Evolutionary conservation across 2,797 vertebrate species (phyloP), one percentile per base, ranked within the genome.

Genomic region (Diglossa cyanea): DNA sequence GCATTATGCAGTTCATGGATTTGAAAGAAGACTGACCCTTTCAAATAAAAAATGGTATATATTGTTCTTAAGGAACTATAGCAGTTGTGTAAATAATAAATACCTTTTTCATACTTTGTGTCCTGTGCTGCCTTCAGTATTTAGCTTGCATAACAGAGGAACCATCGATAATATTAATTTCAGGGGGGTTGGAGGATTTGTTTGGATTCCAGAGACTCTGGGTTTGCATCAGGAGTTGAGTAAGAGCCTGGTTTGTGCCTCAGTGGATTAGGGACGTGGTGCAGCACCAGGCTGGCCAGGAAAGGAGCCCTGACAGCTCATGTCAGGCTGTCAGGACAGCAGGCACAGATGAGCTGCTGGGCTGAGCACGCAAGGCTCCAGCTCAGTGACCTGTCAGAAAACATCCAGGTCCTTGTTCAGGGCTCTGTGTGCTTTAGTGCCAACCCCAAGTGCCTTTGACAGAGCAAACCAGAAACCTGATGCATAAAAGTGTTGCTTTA

Each of bases 21-120:
- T 97, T 98, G 97, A 97, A 97, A 97, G 96, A 97, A 97, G 81
- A 93, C 81, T 87, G 90, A 93, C 95, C 94, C 97, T 98, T 98
- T 98, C 97, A 98, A 96, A 97, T 97, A 96, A 97, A 84, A 94
- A 94, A 94, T 95, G 95, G 96, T 97, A 96, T 98, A 97, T 97
- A 98, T 98, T 97, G 97, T 98, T 98, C 97, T 98, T 98, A 98
- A 50, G 93, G 97, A 97, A 98, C 96, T 97, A 96, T 97, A 97
- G 97, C 97, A 97, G 97, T 97, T 97, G 95, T 97, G 96, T 97
- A 98, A 98, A 98, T 98, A 98, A 98, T 98, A 98, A 98, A 98
- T 98, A 96, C 95, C 94, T 97, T 98, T 97, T 98, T 98, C 96
- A 96, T 97, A 98, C 94, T 30, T 18, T 50, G 60, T 91, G 83